Evolutionary conservation across 2,888 invertebrate species (phyloP).

Genomic region (Hoplodrina blanda): DNA sequence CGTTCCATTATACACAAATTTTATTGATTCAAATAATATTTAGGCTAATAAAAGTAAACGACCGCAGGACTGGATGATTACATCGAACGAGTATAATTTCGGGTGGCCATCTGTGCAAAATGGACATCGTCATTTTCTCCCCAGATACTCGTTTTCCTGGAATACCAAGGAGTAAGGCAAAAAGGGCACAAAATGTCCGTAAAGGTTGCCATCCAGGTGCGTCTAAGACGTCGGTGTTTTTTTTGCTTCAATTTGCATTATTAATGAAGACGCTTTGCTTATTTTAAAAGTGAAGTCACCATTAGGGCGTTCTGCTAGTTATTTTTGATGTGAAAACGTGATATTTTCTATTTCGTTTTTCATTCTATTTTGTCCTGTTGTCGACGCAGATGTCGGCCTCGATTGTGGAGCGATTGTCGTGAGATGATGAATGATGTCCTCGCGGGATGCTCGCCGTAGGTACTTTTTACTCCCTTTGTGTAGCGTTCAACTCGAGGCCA

Average conservation of each 20-base stretch:
- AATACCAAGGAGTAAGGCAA: conserved; percentile 60
- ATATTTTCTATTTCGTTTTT: conserved; percentile 49
- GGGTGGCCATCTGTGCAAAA: conserved; percentile 68
- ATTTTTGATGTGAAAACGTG: conserved; percentile 31
- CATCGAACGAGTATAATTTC: conserved; percentile 64
- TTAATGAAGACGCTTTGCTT: conserved; percentile 64
- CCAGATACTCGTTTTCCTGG: conserved; percentile 52
- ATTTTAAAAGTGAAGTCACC: conserved; percentile 2
- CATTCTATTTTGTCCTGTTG: conserved; percentile 52
- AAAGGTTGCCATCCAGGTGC: conserved; percentile 61
- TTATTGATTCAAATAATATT: conserved; percentile 54
- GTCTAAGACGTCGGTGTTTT: conserved; percentile 63
- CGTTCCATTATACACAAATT: conserved; percentile 19
- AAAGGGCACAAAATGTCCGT: conserved; percentile 62
- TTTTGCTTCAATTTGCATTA: conserved; percentile 72
- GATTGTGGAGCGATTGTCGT: conserved; percentile 61
- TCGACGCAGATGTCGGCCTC: conserved; percentile 51
- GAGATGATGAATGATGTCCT: conserved; percentile 78
- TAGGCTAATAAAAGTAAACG: conserved; percentile 61
- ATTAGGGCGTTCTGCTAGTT: conserved; percentile 2
- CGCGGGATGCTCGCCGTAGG: conserved; percentile 62
- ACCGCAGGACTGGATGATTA: conserved; percentile 49
- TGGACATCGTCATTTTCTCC: conserved; percentile 65
- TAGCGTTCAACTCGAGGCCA: conserved; percentile 71
- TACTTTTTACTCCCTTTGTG: conserved; percentile 75